Conservation (phyloP, 2,113 vertebrate genomes). For the Indri indri region DNA sequence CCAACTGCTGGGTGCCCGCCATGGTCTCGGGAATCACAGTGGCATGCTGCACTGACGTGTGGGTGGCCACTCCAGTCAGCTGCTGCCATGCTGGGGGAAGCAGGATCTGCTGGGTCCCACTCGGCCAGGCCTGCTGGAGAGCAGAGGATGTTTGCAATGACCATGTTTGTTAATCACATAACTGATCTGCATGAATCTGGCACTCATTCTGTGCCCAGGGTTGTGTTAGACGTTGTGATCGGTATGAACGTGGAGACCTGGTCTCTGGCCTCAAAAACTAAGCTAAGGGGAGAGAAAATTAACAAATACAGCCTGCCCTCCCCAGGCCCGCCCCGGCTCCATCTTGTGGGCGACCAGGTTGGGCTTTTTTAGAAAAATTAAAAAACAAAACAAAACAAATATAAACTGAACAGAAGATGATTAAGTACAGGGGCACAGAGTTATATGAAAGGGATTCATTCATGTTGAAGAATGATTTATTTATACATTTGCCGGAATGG, state of each 20-base stretch:
- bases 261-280: neutral
- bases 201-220: neutral
- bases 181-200: neutral
- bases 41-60: slow-evolving; percentile 97
- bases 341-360: no score
- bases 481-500: neutral
- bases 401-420: neutral
- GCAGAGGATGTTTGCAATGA: slow-evolving; percentile 45
- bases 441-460: neutral
- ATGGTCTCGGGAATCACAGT: slow-evolving; percentile 96
- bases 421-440: neutral
- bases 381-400: no score
- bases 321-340: no score
- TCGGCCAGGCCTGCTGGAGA: slow-evolving; percentile 96
- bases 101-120: slow-evolving; percentile 97
- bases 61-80: slow-evolving; percentile 91
- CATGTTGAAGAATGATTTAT: neutral
- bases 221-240: neutral
- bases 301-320: no score
- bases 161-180: neutral
- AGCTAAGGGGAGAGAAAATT: neutral
- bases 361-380: no score
- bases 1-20: slow-evolving; percentile 92
- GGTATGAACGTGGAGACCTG: neutral
- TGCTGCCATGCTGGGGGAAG: slow-evolving; percentile 98